Percentiles rank a stretch among this genome's conserved stretches.
Evolutionary conservation across 2,888 invertebrate genomes (phyloP).

Genomic region (Sipha maydis): DNA sequence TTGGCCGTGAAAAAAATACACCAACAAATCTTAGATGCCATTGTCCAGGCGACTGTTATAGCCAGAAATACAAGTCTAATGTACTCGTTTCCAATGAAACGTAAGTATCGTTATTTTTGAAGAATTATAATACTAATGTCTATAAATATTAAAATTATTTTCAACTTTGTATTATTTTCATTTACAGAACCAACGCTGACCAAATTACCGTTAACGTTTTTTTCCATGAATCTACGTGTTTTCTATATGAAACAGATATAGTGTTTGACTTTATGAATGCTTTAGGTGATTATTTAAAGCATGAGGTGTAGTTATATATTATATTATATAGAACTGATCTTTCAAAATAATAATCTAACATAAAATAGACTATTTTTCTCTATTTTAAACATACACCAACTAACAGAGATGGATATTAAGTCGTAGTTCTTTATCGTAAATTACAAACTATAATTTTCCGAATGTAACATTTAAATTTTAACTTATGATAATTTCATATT

Average conservation of each 20-base stretch:
- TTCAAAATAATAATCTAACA: too few relatives aligned
- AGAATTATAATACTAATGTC: background rate
- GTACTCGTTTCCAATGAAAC: constrained; percentile 54
- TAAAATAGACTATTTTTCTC: background rate
- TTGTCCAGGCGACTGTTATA: constrained; percentile 66
- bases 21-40: constrained; percentile 65
- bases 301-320: too few relatives aligned
- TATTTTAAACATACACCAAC: background rate
- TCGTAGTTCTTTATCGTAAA: background rate
- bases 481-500: too few relatives aligned
- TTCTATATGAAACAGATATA: constrained; percentile 69
- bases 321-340: too few relatives aligned
- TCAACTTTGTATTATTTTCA: background rate
- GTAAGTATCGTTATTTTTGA: background rate
- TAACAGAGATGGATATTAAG: background rate
- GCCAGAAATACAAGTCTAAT: constrained; percentile 65
- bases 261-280: constrained; percentile 70
- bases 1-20: constrained; percentile 57
- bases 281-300: constrained; percentile 67
- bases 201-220: constrained; percentile 68
- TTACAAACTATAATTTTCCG: too few relatives aligned
- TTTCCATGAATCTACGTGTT: constrained; percentile 68
- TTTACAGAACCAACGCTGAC: constrained; percentile 41
- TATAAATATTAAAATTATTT: background rate
- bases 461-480: too few relatives aligned